These are phyloP conservation scores for Galerucella calmariensis DNA, from an alignment of 2,888 invertebrate species.

Conservation along the genomic window DNA sequence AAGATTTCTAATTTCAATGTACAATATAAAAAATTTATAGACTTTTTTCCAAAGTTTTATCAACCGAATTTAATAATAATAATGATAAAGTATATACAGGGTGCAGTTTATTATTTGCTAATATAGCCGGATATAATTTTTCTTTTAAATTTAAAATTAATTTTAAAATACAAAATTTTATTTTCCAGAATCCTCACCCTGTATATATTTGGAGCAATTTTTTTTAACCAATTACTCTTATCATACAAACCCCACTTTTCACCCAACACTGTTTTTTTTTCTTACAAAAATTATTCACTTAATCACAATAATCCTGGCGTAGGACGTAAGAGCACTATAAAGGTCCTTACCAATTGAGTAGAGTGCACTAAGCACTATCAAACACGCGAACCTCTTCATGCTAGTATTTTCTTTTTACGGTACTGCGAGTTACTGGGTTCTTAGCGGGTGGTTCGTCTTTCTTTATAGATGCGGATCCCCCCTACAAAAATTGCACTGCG, in stretches of 20 bases:
- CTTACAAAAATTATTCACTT: conserved; percentile 24
- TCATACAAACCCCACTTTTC: conserved; percentile 22
- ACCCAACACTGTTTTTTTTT: conserved; percentile 19
- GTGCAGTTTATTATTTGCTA: too few relatives aligned
- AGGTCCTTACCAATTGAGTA: conserved; percentile 63
- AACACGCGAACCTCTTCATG: conserved; percentile 64
- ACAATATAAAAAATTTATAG: too few relatives aligned
- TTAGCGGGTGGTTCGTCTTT: conserved; percentile 53
- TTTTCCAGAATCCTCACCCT: background rate
- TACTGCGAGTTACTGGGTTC: conserved; percentile 55
- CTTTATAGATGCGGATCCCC: conserved; percentile 59
- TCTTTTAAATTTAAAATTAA: too few relatives aligned
- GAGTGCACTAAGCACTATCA: conserved; percentile 64
- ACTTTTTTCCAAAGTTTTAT: too few relatives aligned
- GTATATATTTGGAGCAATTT: background rate
- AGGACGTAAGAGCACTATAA: background rate
- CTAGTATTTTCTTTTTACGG: conserved; percentile 51
- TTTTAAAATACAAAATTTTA: too few relatives aligned
- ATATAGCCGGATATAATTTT: too few relatives aligned
- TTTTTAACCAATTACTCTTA: background rate
- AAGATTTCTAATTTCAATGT: too few relatives aligned
- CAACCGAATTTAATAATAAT: too few relatives aligned
- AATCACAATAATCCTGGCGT: conserved; percentile 27
- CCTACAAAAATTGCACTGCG: conserved; percentile 21
- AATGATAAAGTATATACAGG: too few relatives aligned